A percentile compares a stretch with the other conserved stretches of the same genome.
Evolutionary conservation across 2,888 invertebrate genomes (phyloP).

Genomic region (Hypselothyrea guttata): DNA sequence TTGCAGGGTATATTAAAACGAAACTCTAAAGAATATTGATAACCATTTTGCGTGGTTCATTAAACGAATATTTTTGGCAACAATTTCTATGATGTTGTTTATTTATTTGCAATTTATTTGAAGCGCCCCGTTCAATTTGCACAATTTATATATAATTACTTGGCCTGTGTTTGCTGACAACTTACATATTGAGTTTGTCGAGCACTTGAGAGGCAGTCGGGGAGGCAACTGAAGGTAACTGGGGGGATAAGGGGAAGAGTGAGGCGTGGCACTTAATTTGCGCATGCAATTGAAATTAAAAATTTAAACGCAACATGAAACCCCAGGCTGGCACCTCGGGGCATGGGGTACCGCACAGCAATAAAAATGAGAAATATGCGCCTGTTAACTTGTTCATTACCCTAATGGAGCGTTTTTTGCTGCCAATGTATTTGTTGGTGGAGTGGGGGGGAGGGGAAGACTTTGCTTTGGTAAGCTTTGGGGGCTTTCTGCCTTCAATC

Average conservation of each 20-base stretch:
- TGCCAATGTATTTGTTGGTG: constrained; percentile 33
- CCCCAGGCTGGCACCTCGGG: constrained; percentile 17
- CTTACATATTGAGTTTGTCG: constrained; percentile 45
- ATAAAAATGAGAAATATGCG: constrained; percentile 72
- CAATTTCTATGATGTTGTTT: constrained; percentile 12
- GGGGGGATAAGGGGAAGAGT: too few relatives aligned
- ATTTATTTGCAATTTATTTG: constrained; percentile 47
- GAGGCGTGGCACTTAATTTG: constrained; percentile 48
- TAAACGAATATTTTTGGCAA: constrained; percentile 26
- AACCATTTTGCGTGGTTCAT: constrained; percentile 59
- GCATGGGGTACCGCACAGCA: constrained; percentile 26
- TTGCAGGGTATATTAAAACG: constrained; percentile 22
- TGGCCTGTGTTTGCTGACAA: constrained; percentile 55
- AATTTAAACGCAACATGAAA: constrained; percentile 60
- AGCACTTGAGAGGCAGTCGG: constrained; percentile 18
- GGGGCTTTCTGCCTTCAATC: constrained; percentile 42
- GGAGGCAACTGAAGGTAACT: neutral
- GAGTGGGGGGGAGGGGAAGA: constrained; percentile 5
- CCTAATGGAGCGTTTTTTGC: constrained; percentile 72
- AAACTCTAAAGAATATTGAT: constrained; percentile 11
- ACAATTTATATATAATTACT: constrained; percentile 71
- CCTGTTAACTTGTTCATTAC: constrained; percentile 78
- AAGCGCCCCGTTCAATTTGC: constrained; percentile 52
- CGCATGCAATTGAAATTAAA: constrained; percentile 70
- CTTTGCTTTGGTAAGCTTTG: neutral